These are phyloP conservation scores for Takifugu bimaculatus DNA, from an alignment of 2,113 vertebrate species.

Conservation along the genomic window DNA sequence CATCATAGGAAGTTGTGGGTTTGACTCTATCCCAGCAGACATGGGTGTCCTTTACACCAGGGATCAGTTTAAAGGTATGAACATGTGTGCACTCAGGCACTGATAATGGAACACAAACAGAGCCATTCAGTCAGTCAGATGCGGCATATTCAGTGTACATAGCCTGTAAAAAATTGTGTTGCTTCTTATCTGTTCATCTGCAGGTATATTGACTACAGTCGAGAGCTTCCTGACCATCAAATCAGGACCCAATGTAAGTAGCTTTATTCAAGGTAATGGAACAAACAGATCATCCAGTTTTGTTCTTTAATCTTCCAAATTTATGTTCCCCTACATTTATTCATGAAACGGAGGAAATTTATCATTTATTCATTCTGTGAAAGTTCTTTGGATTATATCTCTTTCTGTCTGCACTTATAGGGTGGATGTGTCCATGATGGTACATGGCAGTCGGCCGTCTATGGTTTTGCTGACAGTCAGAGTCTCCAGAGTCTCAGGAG, in stretches of 20 bases:
- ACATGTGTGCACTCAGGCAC: not conserved
- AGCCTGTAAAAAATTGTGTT: slow-evolving; percentile 2
- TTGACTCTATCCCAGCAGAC: slow-evolving; percentile 95
- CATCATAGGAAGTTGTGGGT: slow-evolving; percentile 91
- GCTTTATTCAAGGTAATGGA: not conserved
- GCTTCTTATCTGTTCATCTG: slow-evolving; percentile 16
- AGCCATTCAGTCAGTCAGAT: not conserved
- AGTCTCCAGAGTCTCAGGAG: slow-evolving; percentile 78
- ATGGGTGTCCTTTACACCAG: slow-evolving; percentile 90
- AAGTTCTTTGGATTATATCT: not conserved
- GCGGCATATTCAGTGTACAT: not conserved
- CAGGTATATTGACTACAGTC: slow-evolving; percentile 87
- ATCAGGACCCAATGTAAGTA: slow-evolving; percentile 83
- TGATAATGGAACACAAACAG: not conserved
- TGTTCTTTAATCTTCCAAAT: not conserved
- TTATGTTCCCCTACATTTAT: not conserved
- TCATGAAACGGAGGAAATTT: too few relatives aligned
- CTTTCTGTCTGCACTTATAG: slow-evolving; percentile 55
- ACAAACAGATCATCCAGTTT: slow-evolving; percentile 4
- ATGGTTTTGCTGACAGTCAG: slow-evolving; percentile 77
- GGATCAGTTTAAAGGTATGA: slow-evolving; percentile 85
- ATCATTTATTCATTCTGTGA: not conserved
- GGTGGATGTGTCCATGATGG: slow-evolving; percentile 84
- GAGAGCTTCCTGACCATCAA: slow-evolving; percentile 87
- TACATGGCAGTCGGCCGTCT: slow-evolving; percentile 89